Conservation (phyloP, 1,140 invertebrate genomes). For the Spodoptera frugiperda region DNA sequence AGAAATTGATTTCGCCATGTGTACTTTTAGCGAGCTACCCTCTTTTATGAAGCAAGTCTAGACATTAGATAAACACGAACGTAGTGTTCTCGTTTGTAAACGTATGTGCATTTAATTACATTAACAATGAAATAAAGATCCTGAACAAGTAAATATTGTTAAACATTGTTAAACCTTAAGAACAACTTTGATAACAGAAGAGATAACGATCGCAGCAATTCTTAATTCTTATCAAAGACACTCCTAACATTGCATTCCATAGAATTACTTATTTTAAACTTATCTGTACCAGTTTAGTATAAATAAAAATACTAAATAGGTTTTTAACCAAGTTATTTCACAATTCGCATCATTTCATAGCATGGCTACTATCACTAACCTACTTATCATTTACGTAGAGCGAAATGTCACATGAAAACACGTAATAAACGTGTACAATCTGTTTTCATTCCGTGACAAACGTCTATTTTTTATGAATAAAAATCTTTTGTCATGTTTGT, state of each 20-base stretch:
- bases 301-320: too few relatives aligned
- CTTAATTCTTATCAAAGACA: slow-evolving; percentile 11
- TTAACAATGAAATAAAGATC: too few relatives aligned
- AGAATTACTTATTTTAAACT: too few relatives aligned
- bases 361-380: background rate
- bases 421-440: slow-evolving; percentile 28
- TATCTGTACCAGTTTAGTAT: too few relatives aligned
- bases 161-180: background rate
- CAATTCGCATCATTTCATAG: background rate
- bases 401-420: slow-evolving; percentile 21
- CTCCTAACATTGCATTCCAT: background rate
- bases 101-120: too few relatives aligned
- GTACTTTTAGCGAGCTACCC: too few relatives aligned
- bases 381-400: slow-evolving; percentile 2
- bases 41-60: too few relatives aligned
- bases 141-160: too few relatives aligned
- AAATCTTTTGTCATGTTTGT: slow-evolving; percentile 22
- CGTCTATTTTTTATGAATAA: slow-evolving; percentile 12
- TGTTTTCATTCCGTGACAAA: slow-evolving; percentile 17
- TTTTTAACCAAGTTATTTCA: too few relatives aligned
- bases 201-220: slow-evolving; percentile 7
- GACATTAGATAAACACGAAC: too few relatives aligned
- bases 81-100: too few relatives aligned
- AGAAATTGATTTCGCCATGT: too few relatives aligned
- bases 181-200: slow-evolving; percentile 2